Evolutionary conservation across 2,113 vertebrate species (phyloP).

Genomic region (Nycticryphes semicollaris): DNA sequence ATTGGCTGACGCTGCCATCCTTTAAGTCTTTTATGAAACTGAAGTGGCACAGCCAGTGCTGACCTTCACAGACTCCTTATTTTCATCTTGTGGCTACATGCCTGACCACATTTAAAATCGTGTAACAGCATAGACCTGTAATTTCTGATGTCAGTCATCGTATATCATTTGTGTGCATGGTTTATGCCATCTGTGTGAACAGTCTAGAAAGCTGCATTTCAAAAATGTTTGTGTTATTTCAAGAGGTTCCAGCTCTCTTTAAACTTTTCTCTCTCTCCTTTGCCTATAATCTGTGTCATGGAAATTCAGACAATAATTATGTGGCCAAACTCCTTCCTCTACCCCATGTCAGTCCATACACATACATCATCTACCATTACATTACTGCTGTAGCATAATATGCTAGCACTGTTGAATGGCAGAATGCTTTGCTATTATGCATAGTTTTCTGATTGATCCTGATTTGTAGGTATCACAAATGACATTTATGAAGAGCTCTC

Average conservation of each 20-base stretch:
- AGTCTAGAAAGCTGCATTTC: background rate
- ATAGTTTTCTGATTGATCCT: background rate
- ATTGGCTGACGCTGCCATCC: background rate
- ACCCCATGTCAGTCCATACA: background rate
- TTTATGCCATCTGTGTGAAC: background rate
- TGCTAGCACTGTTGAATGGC: background rate
- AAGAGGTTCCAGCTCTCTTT: background rate
- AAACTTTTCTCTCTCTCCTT: background rate
- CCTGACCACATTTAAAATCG: background rate
- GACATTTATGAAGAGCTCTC: background rate
- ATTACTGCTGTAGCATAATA: background rate
- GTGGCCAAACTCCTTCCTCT: background rate
- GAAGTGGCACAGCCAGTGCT: background rate
- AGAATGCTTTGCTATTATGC: background rate
- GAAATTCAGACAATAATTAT: background rate
- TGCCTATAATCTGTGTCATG: background rate
- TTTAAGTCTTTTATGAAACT: background rate
- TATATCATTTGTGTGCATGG: background rate
- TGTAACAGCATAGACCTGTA: background rate
- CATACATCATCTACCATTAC: background rate
- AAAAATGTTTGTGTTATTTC: background rate
- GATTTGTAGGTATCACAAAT: background rate
- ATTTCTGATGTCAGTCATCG: background rate
- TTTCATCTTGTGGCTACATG: background rate
- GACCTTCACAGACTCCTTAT: background rate